Conservation (phyloP, 2,797 vertebrate genomes). For the Oophaga sylvatica region DNA sequence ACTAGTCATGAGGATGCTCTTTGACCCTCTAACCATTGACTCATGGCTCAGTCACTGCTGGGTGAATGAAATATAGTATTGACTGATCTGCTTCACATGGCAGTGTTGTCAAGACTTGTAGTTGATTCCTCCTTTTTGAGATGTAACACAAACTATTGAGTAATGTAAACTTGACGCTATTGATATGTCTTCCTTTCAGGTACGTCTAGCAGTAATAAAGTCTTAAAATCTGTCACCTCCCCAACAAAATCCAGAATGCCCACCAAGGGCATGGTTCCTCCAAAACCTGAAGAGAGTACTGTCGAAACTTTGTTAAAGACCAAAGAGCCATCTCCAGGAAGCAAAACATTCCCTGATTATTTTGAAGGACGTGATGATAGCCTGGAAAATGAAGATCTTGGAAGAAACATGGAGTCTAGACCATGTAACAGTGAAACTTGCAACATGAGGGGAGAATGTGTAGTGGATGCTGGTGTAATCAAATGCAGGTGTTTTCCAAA, state of each 20-base stretch:
- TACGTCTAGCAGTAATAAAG: neutral
- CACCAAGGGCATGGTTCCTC: neutral
- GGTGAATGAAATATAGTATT: too few relatives aligned
- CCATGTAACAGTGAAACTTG: conserved; percentile 75
- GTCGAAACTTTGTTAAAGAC: neutral
- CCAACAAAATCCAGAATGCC: neutral
- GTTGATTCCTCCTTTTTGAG: too few relatives aligned
- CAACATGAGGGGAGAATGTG: conserved; percentile 74
- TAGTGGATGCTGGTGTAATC: conserved; percentile 62
- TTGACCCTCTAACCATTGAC: too few relatives aligned
- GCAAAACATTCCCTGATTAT: neutral
- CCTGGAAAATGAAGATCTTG: conserved; percentile 49
- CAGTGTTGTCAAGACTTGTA: neutral
- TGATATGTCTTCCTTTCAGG: conserved; percentile 25
- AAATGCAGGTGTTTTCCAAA: conserved; percentile 80
- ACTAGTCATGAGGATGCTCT: too few relatives aligned
- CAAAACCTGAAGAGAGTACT: neutral
- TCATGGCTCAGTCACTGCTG: too few relatives aligned
- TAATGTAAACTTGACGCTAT: too few relatives aligned
- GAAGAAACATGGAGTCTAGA: conserved; percentile 64
- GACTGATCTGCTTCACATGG: too few relatives aligned
- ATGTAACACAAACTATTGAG: too few relatives aligned
- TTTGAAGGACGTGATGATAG: neutral
- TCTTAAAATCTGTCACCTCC: neutral
- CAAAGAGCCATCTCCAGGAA: neutral